Conservation (phyloP, 1,140 invertebrate species). For the Heliothis virescens region DNA sequence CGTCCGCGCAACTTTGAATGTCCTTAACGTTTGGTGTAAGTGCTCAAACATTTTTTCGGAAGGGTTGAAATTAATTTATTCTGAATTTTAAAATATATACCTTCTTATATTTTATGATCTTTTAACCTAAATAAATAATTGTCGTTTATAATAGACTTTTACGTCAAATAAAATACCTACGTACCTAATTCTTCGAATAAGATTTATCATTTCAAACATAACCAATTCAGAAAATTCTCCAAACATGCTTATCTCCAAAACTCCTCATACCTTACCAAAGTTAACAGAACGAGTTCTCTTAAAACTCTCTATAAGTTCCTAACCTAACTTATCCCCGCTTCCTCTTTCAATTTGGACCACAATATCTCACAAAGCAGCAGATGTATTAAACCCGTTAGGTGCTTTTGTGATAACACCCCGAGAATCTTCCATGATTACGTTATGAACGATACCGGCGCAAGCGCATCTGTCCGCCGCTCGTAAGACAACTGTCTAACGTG, state of each 20-base stretch:
- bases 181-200: no score
- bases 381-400: slow-evolving; percentile 61
- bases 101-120: no score
- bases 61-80: background rate
- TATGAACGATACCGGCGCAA: slow-evolving; percentile 37
- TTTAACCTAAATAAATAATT: no score
- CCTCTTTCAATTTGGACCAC: slow-evolving; percentile 21
- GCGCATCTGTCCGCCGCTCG: slow-evolving; percentile 52
- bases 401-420: slow-evolving; percentile 53
- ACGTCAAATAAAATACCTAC: no score
- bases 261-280: no score
- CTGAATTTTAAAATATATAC: no score
- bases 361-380: slow-evolving; percentile 50
- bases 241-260: no score
- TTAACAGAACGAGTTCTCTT: no score
- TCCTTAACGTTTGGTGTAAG: slow-evolving; percentile 17
- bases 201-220: no score
- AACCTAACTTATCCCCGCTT: background rate
- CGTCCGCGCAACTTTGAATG: slow-evolving; percentile 52
- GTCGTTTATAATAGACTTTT: no score
- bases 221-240: no score
- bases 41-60: background rate
- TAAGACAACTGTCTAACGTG: slow-evolving; percentile 43
- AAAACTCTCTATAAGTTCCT: no score
- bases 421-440: slow-evolving; percentile 45